Evolutionary conservation across 2,797 vertebrate genomes (phyloP).

Genomic region (Antrozous pallidus): DNA sequence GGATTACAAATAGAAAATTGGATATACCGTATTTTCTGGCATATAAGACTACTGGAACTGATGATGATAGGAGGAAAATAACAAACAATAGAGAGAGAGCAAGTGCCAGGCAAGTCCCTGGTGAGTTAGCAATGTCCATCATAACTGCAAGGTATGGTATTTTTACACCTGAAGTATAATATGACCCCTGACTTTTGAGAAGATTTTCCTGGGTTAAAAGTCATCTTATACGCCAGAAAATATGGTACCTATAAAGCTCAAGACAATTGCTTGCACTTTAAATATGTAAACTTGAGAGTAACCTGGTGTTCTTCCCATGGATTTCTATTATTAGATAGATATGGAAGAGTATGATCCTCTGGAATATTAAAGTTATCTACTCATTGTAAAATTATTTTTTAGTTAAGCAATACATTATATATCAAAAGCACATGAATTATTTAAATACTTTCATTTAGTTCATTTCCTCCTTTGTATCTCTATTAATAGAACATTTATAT

Average conservation of each 20-base stretch:
- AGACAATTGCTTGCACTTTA: not conserved
- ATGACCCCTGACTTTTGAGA: too few relatives aligned
- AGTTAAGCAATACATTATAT: slow-evolving; percentile 69
- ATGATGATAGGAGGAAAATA: too few relatives aligned
- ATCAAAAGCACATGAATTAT: slow-evolving; percentile 73
- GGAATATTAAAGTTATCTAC: not conserved
- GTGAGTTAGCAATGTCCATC: too few relatives aligned
- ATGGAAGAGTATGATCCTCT: slow-evolving; percentile 8
- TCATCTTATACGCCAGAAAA: too few relatives aligned
- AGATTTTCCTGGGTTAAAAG: too few relatives aligned
- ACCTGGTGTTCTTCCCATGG: not conserved
- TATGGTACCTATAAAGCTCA: not conserved
- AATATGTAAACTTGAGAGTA: not conserved
- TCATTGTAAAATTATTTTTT: not conserved
- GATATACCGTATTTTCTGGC: too few relatives aligned
- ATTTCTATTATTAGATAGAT: not conserved
- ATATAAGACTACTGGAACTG: too few relatives aligned
- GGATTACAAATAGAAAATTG: not conserved
- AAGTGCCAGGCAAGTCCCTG: too few relatives aligned
- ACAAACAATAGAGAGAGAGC: too few relatives aligned
- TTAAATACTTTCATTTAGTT: slow-evolving; percentile 77
- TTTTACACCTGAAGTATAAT: too few relatives aligned
- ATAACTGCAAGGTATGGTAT: too few relatives aligned
- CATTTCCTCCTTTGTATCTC: slow-evolving; percentile 74
- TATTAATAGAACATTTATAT: slow-evolving; percentile 72